Conservation (phyloP, 2,797 vertebrate species). For the Sebastes wilsoni region DNA sequence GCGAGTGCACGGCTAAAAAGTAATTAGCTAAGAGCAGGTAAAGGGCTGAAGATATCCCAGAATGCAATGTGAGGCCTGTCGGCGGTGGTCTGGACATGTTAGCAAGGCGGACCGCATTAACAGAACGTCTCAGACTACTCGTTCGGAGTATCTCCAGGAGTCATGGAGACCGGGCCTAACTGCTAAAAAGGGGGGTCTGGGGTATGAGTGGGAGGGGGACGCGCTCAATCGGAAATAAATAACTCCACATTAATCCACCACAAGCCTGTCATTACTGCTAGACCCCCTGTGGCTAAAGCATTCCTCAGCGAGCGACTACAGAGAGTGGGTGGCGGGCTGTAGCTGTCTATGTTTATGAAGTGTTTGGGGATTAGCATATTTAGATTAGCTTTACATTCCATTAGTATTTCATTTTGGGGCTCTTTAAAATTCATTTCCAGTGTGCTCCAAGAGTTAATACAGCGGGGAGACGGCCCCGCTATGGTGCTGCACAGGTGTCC, state of each 20-base stretch:
- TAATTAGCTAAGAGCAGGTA: constrained; percentile 83
- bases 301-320: constrained; percentile 74
- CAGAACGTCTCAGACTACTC: constrained; percentile 43
- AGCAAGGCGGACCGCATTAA: constrained; percentile 77
- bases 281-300: constrained; percentile 81
- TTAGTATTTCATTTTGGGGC: constrained; percentile 75
- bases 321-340: constrained; percentile 68
- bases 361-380: constrained; percentile 83
- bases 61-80: constrained; percentile 87
- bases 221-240: constrained; percentile 80
- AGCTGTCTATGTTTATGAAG: constrained; percentile 75
- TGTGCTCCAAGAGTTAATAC: constrained; percentile 37
- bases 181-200: constrained; percentile 18
- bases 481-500: constrained; percentile 52
- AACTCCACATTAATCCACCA: constrained; percentile 82
- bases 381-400: constrained; percentile 84
- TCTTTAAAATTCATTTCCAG: constrained; percentile 71
- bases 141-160: constrained; percentile 53
- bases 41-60: constrained; percentile 71
- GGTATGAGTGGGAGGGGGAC: constrained; percentile 44
- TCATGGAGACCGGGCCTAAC: constrained; percentile 54
- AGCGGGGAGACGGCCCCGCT: constrained; percentile 8
- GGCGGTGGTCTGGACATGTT: constrained; percentile 79
- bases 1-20: constrained; percentile 67
- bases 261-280: constrained; percentile 76